phyloP scores from a whole-genome alignment of 2,113 vertebrate species.

The Megaceryle torquata region DNA sequence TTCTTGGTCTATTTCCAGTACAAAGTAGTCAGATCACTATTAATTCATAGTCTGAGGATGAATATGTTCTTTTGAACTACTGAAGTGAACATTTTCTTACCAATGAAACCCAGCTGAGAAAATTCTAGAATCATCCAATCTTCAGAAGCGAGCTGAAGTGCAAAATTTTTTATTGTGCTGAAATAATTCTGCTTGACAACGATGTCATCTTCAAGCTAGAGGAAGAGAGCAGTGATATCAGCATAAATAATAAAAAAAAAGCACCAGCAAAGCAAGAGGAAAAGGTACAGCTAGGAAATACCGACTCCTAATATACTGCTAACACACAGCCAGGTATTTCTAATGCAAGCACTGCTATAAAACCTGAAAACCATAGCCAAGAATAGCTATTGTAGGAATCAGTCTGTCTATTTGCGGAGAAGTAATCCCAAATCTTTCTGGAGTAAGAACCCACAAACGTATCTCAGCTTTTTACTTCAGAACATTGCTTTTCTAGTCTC shows the following conservation, averaged over 20 bases:
- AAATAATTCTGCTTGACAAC: conserved; percentile 99
- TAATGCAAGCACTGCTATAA: not conserved
- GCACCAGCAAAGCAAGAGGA: not conserved
- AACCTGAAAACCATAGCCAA: not conserved
- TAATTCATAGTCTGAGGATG: not conserved
- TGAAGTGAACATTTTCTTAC: conserved; percentile 74
- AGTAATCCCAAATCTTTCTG: not conserved
- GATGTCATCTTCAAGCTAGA: conserved; percentile 97
- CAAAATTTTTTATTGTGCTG: conserved; percentile 99
- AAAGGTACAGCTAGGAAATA: not conserved
- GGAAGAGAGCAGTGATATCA: conserved; percentile 37
- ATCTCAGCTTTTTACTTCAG: not conserved
- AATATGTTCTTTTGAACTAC: not conserved
- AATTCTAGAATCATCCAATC: conserved; percentile 99
- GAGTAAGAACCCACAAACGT: not conserved
- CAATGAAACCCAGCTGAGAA: conserved; percentile 97
- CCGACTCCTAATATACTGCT: not conserved
- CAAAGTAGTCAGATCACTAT: not conserved
- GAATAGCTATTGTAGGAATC: not conserved
- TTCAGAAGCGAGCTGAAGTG: conserved; percentile 94
- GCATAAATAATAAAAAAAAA: not conserved
- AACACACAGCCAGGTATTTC: not conserved
- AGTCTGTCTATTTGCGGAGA: not conserved
- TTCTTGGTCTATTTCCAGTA: not conserved
- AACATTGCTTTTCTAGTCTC: not conserved